Conservation (phyloP, 2,797 vertebrate genomes). For the Scolopax bukidnonensis region DNA sequence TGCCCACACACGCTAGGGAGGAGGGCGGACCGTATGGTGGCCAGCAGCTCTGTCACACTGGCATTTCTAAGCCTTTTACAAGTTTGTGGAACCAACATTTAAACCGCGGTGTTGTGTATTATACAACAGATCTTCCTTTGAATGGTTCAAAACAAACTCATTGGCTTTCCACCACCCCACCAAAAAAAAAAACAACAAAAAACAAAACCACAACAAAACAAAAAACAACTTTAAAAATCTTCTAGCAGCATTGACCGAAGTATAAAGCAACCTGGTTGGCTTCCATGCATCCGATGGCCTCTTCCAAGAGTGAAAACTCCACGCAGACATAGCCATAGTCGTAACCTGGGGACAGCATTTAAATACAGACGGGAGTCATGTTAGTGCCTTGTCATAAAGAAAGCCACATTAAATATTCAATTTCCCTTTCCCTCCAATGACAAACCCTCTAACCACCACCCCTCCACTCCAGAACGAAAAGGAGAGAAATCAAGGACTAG, state of each 20-base stretch:
- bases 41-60: constrained; percentile 37
- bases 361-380: constrained; percentile 99
- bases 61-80: constrained; percentile 46
- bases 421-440: constrained; percentile 77
- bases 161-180: constrained; percentile 75
- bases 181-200: constrained; percentile 30
- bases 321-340: constrained; percentile 99
- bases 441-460: constrained; percentile 70
- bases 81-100: constrained; percentile 61
- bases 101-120: constrained; percentile 17
- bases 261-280: constrained; percentile 99
- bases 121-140: constrained; percentile 68
- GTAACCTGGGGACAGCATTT: constrained; percentile 99
- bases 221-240: constrained; percentile 62
- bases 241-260: constrained; percentile 90
- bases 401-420: constrained; percentile 78
- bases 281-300: constrained; percentile 99
- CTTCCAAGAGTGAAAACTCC: constrained; percentile 99
- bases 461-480: constrained; percentile 54
- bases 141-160: constrained; percentile 59
- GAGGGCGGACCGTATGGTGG: neutral
- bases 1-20: constrained; percentile 7
- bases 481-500: constrained; percentile 49
- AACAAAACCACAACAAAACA: no score
- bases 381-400: constrained; percentile 90